These are phyloP conservation scores for human (Homo sapiens) DNA, from an alignment of 2,113 vertebrate genomes.

Conservation along the genomic window DNA sequence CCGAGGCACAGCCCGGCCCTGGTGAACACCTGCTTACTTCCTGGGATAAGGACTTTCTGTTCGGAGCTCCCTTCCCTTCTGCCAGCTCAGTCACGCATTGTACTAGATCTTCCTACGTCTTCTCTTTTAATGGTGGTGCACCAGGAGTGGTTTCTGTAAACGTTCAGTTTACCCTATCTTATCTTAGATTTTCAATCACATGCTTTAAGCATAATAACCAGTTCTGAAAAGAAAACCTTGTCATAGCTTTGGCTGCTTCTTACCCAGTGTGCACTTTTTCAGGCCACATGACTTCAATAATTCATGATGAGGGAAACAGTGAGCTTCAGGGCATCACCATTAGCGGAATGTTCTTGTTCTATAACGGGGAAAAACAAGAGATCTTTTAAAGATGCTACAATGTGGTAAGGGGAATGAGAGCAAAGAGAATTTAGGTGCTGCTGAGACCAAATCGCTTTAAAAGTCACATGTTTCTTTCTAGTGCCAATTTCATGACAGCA, in stretches of 20 bases:
- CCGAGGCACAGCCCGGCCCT: background rate
- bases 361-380: slow-evolving; percentile 38
- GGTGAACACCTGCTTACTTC: background rate
- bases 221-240: background rate
- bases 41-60: background rate
- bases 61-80: background rate
- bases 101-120: background rate
- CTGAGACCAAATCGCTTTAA: slow-evolving; percentile 17
- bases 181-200: slow-evolving; percentile 31
- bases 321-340: background rate
- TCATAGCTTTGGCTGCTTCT: background rate
- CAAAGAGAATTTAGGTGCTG: background rate
- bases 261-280: slow-evolving; percentile 31
- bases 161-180: background rate
- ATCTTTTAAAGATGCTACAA: slow-evolving; percentile 43
- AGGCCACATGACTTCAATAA: background rate
- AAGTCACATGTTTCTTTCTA: slow-evolving; percentile 41
- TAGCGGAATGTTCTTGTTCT: background rate
- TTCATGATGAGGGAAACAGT: background rate
- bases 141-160: background rate
- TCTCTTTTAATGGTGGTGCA: background rate
- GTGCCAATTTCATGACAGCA: background rate
- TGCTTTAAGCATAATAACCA: slow-evolving; percentile 29
- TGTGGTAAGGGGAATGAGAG: background rate
- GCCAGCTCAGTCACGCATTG: background rate